A percentile compares a stretch with the other conserved stretches of the same genome.
phyloP scores from a whole-genome alignment of 2,113 vertebrate species.

The Drymodes brunneopygia region DNA sequence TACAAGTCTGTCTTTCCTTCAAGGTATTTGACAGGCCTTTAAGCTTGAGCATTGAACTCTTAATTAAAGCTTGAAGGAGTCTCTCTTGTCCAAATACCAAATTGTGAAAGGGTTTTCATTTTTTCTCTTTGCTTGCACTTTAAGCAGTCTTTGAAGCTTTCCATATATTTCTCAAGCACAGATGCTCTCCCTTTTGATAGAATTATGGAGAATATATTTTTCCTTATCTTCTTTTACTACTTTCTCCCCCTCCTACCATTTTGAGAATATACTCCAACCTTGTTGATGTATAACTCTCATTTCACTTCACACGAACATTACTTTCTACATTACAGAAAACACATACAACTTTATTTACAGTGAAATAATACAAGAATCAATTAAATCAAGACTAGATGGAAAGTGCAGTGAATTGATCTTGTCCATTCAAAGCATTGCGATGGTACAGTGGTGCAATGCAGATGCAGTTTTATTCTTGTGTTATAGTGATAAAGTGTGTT shows the following conservation, averaged over 20 bases:
- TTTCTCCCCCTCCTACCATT: neutral
- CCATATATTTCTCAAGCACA: neutral
- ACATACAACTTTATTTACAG: neutral
- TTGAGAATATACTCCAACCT: neutral
- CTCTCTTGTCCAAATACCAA: neutral
- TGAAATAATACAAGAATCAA: neutral
- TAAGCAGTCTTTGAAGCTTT: neutral
- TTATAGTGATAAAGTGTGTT: neutral
- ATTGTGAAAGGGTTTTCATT: neutral
- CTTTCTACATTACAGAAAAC: neutral
- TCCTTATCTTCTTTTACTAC: neutral
- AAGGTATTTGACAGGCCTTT: conserved; percentile 17
- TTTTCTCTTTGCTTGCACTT: neutral
- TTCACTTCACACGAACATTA: neutral
- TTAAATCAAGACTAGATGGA: neutral
- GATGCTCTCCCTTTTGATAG: conserved; percentile 14
- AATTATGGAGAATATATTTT: conserved; percentile 30
- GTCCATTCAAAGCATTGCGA: neutral
- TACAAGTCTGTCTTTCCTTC: neutral
- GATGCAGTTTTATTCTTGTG: neutral
- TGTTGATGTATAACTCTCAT: neutral
- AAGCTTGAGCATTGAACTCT: conserved; percentile 35
- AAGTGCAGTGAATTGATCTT: neutral
- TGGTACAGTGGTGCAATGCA: neutral
- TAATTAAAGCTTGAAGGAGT: conserved; percentile 36